Evolutionary conservation across 2,797 vertebrate genomes (phyloP).

Genomic region (Amazonetta brasiliensis): DNA sequence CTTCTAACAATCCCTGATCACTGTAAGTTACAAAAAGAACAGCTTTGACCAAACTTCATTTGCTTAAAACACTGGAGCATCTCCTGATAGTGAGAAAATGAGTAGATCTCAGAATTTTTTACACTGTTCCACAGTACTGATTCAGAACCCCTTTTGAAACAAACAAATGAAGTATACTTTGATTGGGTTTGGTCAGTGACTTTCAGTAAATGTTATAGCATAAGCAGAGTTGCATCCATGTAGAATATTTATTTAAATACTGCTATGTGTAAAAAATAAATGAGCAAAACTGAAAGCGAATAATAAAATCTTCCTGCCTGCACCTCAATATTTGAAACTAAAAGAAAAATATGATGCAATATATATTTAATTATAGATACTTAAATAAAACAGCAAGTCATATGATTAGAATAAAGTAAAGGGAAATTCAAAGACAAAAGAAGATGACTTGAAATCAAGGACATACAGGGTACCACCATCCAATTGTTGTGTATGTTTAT

Average conservation of each 20-base stretch:
- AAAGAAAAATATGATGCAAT: neutral
- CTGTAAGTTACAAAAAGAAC: neutral
- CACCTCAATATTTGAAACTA: neutral
- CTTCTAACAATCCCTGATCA: neutral
- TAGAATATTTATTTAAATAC: neutral
- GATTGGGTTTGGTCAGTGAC: neutral
- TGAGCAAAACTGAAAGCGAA: neutral
- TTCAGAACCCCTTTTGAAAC: neutral
- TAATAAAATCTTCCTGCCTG: neutral
- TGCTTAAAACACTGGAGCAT: neutral
- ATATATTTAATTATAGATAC: neutral
- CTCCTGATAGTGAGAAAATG: neutral
- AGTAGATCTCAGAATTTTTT: neutral
- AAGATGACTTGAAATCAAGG: neutral
- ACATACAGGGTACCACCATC: fast-evolving
- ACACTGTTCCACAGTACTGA: neutral
- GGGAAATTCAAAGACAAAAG: neutral
- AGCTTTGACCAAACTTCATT: neutral
- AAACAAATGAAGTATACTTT: neutral
- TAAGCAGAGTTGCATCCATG: neutral
- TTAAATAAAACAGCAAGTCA: neutral
- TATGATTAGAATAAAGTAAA: neutral
- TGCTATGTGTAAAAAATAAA: neutral
- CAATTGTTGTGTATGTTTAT: neutral
- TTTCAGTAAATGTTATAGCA: neutral